Conservation (phyloP, 1,140 invertebrate species). For the Drosophila tsacasi region DNA sequence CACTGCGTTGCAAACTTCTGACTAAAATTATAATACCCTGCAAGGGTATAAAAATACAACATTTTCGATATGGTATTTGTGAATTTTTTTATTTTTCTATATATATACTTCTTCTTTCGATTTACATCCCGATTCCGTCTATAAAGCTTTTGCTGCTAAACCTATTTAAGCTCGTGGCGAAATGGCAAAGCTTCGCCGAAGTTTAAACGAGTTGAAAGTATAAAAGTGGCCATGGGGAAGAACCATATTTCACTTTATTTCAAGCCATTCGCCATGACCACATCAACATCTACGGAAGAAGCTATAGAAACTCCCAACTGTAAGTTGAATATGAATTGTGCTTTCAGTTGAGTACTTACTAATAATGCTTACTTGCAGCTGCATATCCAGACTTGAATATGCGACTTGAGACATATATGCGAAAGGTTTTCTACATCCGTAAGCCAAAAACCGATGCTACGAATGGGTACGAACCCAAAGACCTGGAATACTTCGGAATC, state of each 20-base stretch:
- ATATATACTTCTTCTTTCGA: not conserved
- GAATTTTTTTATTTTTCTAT: too few species aligned
- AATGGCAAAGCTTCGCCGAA: conserved; percentile 25
- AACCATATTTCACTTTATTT: not conserved
- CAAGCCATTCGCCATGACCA: not conserved
- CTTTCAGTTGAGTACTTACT: not conserved
- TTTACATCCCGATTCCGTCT: not conserved
- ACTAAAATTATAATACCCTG: too few species aligned
- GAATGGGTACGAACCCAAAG: conserved; percentile 33
- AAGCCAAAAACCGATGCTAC: not conserved
- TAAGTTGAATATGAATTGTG: not conserved
- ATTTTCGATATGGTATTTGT: too few species aligned
- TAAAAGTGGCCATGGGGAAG: not conserved
- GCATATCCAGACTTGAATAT: conserved; percentile 39
- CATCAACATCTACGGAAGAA: not conserved
- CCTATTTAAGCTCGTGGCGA: not conserved
- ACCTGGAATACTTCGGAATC: conserved; percentile 61
- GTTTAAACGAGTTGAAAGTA: not conserved
- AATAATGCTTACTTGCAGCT: not conserved
- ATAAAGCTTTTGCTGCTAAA: not conserved
- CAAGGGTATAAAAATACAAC: too few species aligned
- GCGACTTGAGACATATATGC: conserved; percentile 47
- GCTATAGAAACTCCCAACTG: conserved; percentile 18
- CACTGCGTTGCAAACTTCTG: too few species aligned
- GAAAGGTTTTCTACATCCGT: conserved; percentile 4